These are phyloP conservation scores for Telenomus remus DNA, from an alignment of 1,140 invertebrate species.

Conservation along the genomic window DNA sequence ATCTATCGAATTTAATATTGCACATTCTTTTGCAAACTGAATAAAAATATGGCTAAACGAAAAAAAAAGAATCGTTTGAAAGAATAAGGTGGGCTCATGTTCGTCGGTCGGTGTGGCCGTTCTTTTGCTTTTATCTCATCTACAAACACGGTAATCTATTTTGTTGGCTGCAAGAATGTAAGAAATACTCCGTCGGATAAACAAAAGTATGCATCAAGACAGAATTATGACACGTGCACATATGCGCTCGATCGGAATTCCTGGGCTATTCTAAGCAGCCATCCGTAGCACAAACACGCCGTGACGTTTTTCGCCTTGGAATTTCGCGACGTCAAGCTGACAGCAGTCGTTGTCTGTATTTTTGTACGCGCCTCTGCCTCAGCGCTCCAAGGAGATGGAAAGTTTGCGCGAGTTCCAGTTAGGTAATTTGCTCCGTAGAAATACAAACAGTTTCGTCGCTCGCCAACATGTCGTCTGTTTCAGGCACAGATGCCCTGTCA, in stretches of 20 bases:
- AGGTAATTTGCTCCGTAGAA: slow-evolving; percentile 37
- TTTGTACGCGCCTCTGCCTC: slow-evolving; percentile 5
- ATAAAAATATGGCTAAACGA: too few relatives aligned
- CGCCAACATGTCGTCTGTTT: slow-evolving; percentile 16
- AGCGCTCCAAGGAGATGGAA: slow-evolving; percentile 7
- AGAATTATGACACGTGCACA: slow-evolving; percentile 59
- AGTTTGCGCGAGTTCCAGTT: slow-evolving; percentile 25
- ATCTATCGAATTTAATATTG: too few relatives aligned
- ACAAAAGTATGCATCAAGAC: slow-evolving; percentile 64
- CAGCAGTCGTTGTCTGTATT: slow-evolving; percentile 11
- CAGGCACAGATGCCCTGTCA: slow-evolving; percentile 26
- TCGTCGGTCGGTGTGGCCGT: slow-evolving; percentile 11
- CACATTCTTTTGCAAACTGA: too few relatives aligned
- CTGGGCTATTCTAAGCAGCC: slow-evolving; percentile 20
- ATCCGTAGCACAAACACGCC: slow-evolving; percentile 48
- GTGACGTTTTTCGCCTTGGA: slow-evolving; percentile 24
- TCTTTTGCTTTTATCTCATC: slow-evolving; percentile 31
- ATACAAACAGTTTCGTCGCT: slow-evolving; percentile 24
- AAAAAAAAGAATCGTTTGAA: too few relatives aligned
- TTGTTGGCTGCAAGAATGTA: slow-evolving; percentile 27
- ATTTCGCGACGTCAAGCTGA: slow-evolving; percentile 12
- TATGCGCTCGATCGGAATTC: slow-evolving; percentile 27
- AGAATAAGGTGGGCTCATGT: slow-evolving; percentile 14
- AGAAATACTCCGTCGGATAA: slow-evolving; percentile 62
- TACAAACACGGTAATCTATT: slow-evolving; percentile 20